A percentile compares a stretch with the other conserved stretches of the same genome.
Evolutionary conservation across 1,140 invertebrate species (phyloP).

Genomic region (Melanaphis sacchari): DNA sequence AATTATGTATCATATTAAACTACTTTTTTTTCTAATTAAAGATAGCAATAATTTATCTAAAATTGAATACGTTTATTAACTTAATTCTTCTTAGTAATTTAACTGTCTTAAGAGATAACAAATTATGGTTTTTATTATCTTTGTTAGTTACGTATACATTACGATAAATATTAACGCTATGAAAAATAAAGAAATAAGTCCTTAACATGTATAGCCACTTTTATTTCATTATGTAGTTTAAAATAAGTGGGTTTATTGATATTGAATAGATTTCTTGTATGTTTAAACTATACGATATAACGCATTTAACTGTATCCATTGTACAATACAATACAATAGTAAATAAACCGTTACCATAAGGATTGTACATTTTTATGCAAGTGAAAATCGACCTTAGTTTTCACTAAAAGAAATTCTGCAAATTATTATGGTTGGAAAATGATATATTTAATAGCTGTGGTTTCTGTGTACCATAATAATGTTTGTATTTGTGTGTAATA

Average conservation of each 20-base stretch:
- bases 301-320: neutral
- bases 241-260: neutral
- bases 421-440: slow-evolving; percentile 24
- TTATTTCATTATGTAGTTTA: slow-evolving; percentile 11
- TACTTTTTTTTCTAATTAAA: neutral
- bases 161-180: neutral
- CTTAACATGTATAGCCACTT: neutral
- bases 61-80: neutral
- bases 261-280: neutral
- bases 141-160: neutral
- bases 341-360: slow-evolving; percentile 22
- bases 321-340: slow-evolving; percentile 21
- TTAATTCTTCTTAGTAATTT: neutral
- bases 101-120: neutral
- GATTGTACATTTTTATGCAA: slow-evolving; percentile 13
- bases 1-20: neutral
- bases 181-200: neutral
- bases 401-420: neutral
- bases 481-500: neutral
- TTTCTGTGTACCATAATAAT: neutral
- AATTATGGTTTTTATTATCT: neutral
- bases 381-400: neutral
- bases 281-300: neutral
- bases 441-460: slow-evolving; percentile 12
- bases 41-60: neutral